Evolutionary conservation across 1,140 invertebrate genomes (phyloP).

Genomic region (Drosophila virilis): DNA sequence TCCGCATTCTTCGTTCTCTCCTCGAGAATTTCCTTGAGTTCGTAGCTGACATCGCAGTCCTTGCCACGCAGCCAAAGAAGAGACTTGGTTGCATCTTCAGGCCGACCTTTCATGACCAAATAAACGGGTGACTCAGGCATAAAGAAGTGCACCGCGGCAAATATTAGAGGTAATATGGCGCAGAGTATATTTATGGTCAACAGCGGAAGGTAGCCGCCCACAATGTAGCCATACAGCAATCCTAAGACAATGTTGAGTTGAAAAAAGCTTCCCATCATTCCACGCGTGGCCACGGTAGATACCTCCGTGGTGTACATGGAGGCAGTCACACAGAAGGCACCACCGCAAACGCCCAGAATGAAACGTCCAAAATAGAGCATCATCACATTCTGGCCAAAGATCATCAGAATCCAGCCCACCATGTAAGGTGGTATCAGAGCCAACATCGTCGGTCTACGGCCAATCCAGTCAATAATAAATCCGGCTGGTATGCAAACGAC

Average conservation of each 20-base stretch:
- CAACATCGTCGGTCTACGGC: constrained; percentile 88
- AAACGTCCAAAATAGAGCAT: constrained; percentile 89
- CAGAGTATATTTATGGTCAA: constrained; percentile 87
- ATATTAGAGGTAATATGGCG: constrained; percentile 86
- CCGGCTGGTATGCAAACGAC: constrained; percentile 87
- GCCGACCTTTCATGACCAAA: constrained; percentile 85
- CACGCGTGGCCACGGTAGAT: constrained; percentile 88
- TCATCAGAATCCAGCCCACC: constrained; percentile 88
- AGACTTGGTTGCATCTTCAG: constrained; percentile 88
- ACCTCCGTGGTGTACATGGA: constrained; percentile 91
- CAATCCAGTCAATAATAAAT: constrained; percentile 88
- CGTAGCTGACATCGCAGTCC: constrained; percentile 85
- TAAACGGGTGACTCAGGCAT: constrained; percentile 89
- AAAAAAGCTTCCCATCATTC: constrained; percentile 89
- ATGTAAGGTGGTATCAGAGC: constrained; percentile 87
- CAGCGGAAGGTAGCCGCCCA: constrained; percentile 84
- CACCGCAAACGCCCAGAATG: constrained; percentile 88
- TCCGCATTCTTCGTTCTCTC: constrained; percentile 39
- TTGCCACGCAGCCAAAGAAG: constrained; percentile 89
- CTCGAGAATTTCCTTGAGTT: constrained; percentile 62
- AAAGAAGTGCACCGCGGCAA: constrained; percentile 86
- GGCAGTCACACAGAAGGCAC: constrained; percentile 89
- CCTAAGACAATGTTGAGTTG: constrained; percentile 89
- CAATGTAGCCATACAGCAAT: constrained; percentile 87
- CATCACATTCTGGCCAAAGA: constrained; percentile 86